Percentiles rank a stretch among this genome's conserved stretches.
Evolutionary conservation across 2,888 invertebrate species (phyloP).

Genomic region (Dendrolimus pini): DNA sequence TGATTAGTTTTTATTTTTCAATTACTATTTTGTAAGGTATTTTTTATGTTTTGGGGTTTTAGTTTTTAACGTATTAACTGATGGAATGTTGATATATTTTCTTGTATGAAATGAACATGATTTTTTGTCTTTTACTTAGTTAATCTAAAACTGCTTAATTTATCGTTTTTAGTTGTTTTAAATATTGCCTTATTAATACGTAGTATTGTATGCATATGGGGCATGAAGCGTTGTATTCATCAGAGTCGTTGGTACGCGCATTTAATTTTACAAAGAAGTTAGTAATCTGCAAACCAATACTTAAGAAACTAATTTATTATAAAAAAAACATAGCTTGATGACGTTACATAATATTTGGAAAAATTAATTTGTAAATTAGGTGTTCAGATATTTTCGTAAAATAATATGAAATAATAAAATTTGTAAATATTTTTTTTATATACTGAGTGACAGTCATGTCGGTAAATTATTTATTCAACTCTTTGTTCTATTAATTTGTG

Average conservation of each 20-base stretch:
- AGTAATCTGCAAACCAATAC: too few relatives aligned
- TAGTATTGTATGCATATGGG: conserved; percentile 45
- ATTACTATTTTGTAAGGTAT: conserved; percentile 29
- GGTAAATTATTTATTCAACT: too few relatives aligned
- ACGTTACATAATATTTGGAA: too few relatives aligned
- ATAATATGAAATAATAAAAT: too few relatives aligned
- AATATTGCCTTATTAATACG: conserved; percentile 40
- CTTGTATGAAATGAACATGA: conserved; percentile 22
- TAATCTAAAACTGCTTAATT: conserved; percentile 29
- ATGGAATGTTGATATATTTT: conserved; percentile 57
- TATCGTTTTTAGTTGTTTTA: conserved; percentile 23
- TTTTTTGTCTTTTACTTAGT: conserved; percentile 23
- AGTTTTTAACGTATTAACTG: conserved; percentile 45
- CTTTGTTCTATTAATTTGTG: too few relatives aligned
- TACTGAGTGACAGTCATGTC: too few relatives aligned
- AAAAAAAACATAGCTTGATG: too few relatives aligned
- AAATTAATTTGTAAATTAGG: too few relatives aligned
- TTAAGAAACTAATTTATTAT: too few relatives aligned
- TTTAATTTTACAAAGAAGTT: not conserved
- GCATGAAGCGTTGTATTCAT: conserved; percentile 19
- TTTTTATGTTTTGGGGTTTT: conserved; percentile 51
- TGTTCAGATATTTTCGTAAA: too few relatives aligned
- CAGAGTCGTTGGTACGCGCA: not conserved
- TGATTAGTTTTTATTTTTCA: conserved; percentile 10
- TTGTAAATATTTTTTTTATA: too few relatives aligned